Conservation (phyloP, 2,888 invertebrate species). For the Tachina lurida region DNA sequence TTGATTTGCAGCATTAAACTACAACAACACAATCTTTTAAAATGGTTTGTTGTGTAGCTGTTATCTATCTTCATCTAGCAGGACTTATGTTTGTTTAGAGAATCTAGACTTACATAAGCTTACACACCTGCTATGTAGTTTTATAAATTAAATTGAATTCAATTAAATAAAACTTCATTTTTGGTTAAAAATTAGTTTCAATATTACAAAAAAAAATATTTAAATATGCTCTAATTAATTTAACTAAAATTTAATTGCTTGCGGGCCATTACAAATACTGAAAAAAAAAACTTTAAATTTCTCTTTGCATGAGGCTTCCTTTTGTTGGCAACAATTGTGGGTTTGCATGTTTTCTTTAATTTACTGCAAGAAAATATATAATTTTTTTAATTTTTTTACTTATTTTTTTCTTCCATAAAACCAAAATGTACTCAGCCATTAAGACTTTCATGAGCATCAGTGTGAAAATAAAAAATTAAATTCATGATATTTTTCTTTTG, state of each 20-base stretch:
- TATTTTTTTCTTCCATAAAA: conserved; percentile 25
- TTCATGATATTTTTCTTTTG: conserved; percentile 42
- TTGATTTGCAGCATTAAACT: conserved; percentile 15
- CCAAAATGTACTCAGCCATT: conserved; percentile 52
- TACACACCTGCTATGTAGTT: conserved; percentile 59
- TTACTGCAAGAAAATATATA: conserved; percentile 4
- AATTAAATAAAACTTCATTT: conserved; percentile 38
- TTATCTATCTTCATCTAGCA: background rate
- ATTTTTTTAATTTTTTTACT: background rate
- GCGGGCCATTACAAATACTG: conserved; percentile 5
- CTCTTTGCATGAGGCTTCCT: conserved; percentile 35
- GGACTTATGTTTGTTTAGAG: conserved; percentile 13
- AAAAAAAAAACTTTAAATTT: conserved; percentile 15
- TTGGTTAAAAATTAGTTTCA: conserved; percentile 23
- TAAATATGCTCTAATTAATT: conserved; percentile 66
- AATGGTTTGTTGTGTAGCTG: conserved; percentile 4
- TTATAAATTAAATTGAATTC: conserved; percentile 8
- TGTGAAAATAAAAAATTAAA: conserved; percentile 58
- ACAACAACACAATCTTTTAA: conserved; percentile 39
- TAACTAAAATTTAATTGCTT: conserved; percentile 47
- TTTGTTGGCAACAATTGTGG: conserved; percentile 29
- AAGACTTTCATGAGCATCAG: conserved; percentile 62
- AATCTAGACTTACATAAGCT: conserved; percentile 60
- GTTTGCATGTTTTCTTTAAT: conserved; percentile 45
- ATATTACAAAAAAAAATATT: conserved; percentile 22